phyloP scores from a whole-genome alignment of 2,113 vertebrate species.

The Nothobranchius kuhntae region DNA sequence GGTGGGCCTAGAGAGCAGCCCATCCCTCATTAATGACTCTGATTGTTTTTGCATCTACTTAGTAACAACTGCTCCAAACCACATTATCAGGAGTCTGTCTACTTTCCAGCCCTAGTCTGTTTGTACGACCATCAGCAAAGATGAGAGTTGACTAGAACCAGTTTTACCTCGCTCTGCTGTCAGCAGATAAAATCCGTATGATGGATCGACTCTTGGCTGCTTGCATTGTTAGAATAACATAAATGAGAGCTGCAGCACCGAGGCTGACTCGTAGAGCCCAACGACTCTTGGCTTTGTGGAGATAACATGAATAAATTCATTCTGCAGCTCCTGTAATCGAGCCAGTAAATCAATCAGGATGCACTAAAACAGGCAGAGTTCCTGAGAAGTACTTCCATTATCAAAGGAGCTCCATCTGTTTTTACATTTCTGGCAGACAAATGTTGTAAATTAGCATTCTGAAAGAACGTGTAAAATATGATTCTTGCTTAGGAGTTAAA shows the following conservation, averaged over 20 bases:
- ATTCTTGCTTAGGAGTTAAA: not conserved
- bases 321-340: slow-evolving; percentile 32
- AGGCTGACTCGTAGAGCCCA: slow-evolving; percentile 38
- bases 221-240: slow-evolving; percentile 49
- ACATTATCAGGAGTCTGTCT: slow-evolving; percentile 45
- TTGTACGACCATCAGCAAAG: slow-evolving; percentile 27
- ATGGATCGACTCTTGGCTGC: slow-evolving; percentile 48
- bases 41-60: slow-evolving; percentile 62
- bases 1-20: slow-evolving; percentile 8
- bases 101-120: slow-evolving; percentile 25
- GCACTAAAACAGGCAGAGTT: slow-evolving; percentile 37
- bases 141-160: slow-evolving; percentile 37
- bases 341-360: slow-evolving; percentile 57
- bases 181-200: slow-evolving; percentile 56
- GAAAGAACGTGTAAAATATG: slow-evolving; percentile 13
- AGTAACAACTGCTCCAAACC: slow-evolving; percentile 47
- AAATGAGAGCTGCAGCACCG: slow-evolving; percentile 47
- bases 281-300: slow-evolving; percentile 45
- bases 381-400: slow-evolving; percentile 56
- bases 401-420: slow-evolving; percentile 50
- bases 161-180: slow-evolving; percentile 46
- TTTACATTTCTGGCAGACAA: slow-evolving; percentile 41
- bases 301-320: slow-evolving; percentile 63
- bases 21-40: slow-evolving; percentile 57
- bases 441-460: slow-evolving; percentile 21